These are phyloP conservation scores for Dryas iulia DNA, from an alignment of 1,140 invertebrate species.

Conservation along the genomic window DNA sequence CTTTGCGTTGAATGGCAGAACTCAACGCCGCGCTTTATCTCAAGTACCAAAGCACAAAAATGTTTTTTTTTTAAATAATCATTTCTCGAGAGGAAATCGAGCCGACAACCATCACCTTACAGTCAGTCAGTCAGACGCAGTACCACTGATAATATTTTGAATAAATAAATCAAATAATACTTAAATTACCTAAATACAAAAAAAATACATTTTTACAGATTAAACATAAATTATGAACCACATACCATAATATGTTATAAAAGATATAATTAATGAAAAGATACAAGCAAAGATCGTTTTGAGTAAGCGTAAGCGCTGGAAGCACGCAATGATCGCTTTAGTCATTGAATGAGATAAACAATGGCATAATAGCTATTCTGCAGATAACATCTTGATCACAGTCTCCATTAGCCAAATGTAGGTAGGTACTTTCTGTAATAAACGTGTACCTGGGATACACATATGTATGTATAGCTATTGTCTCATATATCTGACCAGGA, in stretches of 20 bases:
- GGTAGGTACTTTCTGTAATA: conserved; percentile 20
- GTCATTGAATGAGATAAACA: conserved; percentile 52
- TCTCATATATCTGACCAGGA: too few relatives aligned
- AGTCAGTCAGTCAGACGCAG: too few relatives aligned
- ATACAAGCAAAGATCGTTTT: neutral
- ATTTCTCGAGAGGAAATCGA: too few relatives aligned
- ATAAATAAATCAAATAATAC: too few relatives aligned
- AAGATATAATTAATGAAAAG: neutral
- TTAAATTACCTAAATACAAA: too few relatives aligned
- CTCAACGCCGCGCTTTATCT: too few relatives aligned
- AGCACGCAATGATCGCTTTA: conserved; percentile 63
- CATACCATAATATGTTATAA: neutral
- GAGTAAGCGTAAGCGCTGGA: conserved; percentile 32
- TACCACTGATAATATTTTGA: too few relatives aligned
- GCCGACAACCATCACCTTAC: too few relatives aligned
- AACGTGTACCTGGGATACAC: conserved; percentile 3
- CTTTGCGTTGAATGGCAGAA: too few relatives aligned
- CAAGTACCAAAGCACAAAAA: too few relatives aligned
- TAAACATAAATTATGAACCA: neutral
- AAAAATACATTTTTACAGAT: too few relatives aligned
- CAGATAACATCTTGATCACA: conserved; percentile 53
- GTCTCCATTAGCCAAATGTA: conserved; percentile 43
- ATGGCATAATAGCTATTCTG: conserved; percentile 44
- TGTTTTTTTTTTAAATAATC: too few relatives aligned
- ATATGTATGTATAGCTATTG: neutral